phyloP scores from a whole-genome alignment of 2,888 invertebrate species.

The Chloroclystis v-ata region DNA sequence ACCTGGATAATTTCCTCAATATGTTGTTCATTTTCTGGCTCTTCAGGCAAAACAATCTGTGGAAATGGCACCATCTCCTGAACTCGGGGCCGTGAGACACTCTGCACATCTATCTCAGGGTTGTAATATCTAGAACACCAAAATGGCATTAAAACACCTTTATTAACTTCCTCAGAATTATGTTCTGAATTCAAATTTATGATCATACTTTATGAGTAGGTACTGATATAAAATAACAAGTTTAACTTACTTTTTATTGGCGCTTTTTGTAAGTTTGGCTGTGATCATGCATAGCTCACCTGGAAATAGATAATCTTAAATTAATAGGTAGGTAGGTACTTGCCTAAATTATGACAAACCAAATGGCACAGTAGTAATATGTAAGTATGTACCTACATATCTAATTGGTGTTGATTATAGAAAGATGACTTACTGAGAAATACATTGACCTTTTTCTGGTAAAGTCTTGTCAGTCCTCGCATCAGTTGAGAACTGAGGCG shows the following conservation, averaged over 20 bases:
- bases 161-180: too few relatives aligned
- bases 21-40: constrained; percentile 44
- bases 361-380: too few relatives aligned
- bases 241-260: constrained; percentile 67
- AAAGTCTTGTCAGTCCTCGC: constrained; percentile 59
- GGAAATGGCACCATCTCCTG: constrained; percentile 28
- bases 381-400: neutral
- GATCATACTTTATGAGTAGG: too few relatives aligned
- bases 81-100: constrained; percentile 19
- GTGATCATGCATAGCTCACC: constrained; percentile 65
- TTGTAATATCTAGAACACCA: constrained; percentile 35
- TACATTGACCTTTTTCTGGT: constrained; percentile 55
- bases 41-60: constrained; percentile 33
- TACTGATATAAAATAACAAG: too few relatives aligned
- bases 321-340: constrained; percentile 5
- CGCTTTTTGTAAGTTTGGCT: constrained; percentile 51
- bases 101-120: constrained; percentile 24
- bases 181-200: too few relatives aligned
- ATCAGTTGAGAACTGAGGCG: constrained; percentile 65
- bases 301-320: too few relatives aligned
- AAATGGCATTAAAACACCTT: too few relatives aligned
- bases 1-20: constrained; percentile 54
- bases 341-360: too few relatives aligned
- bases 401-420: neutral
- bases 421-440: constrained; percentile 46